These are phyloP conservation scores for Microctenopoma steveboyesi DNA, from an alignment of 2,797 vertebrate species.

Conservation along the genomic window DNA sequence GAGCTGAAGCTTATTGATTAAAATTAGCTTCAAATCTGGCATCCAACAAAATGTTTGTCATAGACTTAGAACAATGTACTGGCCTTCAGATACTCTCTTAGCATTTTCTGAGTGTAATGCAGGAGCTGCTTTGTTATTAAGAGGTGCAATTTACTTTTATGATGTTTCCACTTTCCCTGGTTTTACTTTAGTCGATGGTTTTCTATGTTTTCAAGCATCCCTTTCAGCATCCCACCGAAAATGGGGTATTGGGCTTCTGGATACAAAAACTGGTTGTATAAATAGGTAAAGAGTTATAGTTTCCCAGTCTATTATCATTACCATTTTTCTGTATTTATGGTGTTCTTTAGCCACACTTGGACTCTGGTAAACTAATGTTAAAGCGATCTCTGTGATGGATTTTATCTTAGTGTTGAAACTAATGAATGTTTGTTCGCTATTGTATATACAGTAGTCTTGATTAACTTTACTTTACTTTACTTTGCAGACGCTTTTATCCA, in stretches of 20 bases:
- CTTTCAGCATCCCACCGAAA: constrained; percentile 5
- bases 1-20: constrained; percentile 6
- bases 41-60: not conserved
- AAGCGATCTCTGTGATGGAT: constrained; percentile 1
- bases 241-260: not conserved
- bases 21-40: constrained; percentile 20
- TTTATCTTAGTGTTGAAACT: not conserved
- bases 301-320: constrained; percentile 15
- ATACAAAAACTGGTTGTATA: not conserved
- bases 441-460: not conserved
- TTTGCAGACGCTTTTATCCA: no score
- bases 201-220: constrained; percentile 16
- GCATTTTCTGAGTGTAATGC: constrained; percentile 7
- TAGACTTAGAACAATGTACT: not conserved
- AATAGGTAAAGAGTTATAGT: not conserved
- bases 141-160: constrained; percentile 21
- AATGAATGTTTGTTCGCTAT: not conserved
- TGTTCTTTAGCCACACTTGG: not conserved
- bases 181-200: constrained; percentile 33
- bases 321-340: constrained; percentile 4
- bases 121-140: constrained; percentile 15
- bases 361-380: not conserved
- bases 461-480: not conserved
- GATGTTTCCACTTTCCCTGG: constrained; percentile 19
- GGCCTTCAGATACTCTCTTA: constrained; percentile 3